A percentile compares a stretch with the other conserved stretches of the same genome.
These are phyloP conservation scores for Melanotaenia pygmaea DNA, from an alignment of 2,797 vertebrate genomes.

Conservation along the genomic window DNA sequence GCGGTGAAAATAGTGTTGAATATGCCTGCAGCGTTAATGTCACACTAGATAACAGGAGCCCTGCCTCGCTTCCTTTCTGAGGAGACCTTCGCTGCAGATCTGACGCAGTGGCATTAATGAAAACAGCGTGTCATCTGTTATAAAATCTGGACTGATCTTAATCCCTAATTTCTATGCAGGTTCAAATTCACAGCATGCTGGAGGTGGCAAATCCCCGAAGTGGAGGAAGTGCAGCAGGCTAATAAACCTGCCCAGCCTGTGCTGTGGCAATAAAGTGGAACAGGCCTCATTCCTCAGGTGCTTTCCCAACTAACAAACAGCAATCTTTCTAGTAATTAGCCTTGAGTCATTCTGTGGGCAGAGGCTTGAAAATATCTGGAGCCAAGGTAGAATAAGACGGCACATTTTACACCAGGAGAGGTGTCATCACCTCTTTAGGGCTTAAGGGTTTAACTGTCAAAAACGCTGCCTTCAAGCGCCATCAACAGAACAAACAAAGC, in stretches of 20 bases:
- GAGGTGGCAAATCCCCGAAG: conserved; percentile 4
- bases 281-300: conserved; percentile 23
- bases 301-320: conserved; percentile 48
- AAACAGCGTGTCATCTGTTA: conserved; percentile 32
- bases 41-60: conserved; percentile 2
- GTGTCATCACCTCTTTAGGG: conserved; percentile 37
- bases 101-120: conserved; percentile 28
- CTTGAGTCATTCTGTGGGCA: conserved; percentile 22
- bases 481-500: conserved; percentile 5
- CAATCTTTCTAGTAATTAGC: conserved; percentile 27
- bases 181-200: conserved; percentile 39
- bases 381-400: conserved; percentile 7
- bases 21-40: conserved; percentile 28
- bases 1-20: conserved; percentile 23
- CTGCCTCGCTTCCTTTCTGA: conserved; percentile 25
- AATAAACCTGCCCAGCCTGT: conserved; percentile 54
- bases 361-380: conserved; percentile 9
- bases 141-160: conserved; percentile 28
- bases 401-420: conserved; percentile 32
- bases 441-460: conserved; percentile 12
- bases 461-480: conserved; percentile 24
- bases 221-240: conserved; percentile 21
- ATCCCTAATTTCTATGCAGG: conserved; percentile 25
- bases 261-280: conserved; percentile 20
- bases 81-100: conserved; percentile 36